Conservation (phyloP, 2,113 vertebrate species). For the Syngnathus typhle region DNA sequence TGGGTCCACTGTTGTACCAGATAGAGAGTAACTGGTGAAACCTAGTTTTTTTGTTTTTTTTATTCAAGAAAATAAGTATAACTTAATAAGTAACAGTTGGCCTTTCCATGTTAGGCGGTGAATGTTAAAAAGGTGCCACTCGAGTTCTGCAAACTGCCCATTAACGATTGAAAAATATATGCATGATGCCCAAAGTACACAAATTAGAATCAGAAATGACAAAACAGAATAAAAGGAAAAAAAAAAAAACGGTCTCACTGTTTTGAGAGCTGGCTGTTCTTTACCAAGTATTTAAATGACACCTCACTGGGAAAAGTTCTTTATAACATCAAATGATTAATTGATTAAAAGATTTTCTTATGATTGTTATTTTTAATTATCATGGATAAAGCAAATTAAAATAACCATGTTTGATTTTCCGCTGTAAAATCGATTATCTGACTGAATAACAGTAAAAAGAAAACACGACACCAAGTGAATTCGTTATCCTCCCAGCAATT, state of each 20-base stretch:
- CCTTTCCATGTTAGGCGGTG: background rate
- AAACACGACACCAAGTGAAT: slow-evolving; percentile 19
- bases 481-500: slow-evolving; percentile 10
- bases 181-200: background rate
- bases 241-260: no score
- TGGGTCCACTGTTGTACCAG: background rate
- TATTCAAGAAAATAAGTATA: background rate
- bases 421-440: slow-evolving; percentile 22
- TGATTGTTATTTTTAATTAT: background rate
- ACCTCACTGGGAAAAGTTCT: background rate
- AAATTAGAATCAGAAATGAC: background rate
- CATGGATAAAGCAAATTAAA: slow-evolving; percentile 11
- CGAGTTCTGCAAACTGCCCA: background rate
- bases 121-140: background rate
- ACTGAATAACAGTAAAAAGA: slow-evolving; percentile 20
- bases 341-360: background rate
- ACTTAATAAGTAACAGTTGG: background rate
- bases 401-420: slow-evolving; percentile 17
- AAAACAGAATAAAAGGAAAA: background rate
- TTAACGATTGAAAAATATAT: background rate
- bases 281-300: background rate
- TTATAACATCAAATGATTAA: background rate
- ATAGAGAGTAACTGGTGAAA: background rate
- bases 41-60: background rate
- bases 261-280: no score